These are phyloP conservation scores for Anableps anableps DNA, from an alignment of 2,797 vertebrate genomes.

Conservation along the genomic window DNA sequence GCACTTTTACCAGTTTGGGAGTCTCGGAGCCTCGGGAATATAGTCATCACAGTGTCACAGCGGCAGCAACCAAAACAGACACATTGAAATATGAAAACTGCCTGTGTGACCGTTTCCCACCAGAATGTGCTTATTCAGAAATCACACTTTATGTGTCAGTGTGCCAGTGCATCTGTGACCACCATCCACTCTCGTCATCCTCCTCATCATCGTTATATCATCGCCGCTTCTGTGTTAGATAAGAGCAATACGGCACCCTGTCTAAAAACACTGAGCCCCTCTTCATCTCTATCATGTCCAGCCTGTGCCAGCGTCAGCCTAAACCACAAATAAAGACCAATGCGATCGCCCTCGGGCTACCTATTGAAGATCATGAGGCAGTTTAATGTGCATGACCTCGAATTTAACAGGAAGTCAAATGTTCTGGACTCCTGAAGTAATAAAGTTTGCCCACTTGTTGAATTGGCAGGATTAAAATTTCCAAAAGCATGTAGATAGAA, in stretches of 20 bases:
- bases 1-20: slow-evolving; percentile 17
- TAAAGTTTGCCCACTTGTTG: neutral
- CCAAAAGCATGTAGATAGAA: neutral
- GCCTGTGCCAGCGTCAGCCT: slow-evolving; percentile 10
- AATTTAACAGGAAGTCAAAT: neutral
- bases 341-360: neutral
- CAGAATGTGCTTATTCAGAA: slow-evolving; percentile 75
- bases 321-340: slow-evolving; percentile 35
- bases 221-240: slow-evolving; percentile 59
- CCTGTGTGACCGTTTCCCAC: slow-evolving; percentile 42
- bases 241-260: slow-evolving; percentile 35
- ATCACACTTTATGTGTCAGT: slow-evolving; percentile 68
- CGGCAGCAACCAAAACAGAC: slow-evolving; percentile 41
- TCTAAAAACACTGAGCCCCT: slow-evolving; percentile 44
- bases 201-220: slow-evolving; percentile 68
- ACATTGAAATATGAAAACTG: slow-evolving; percentile 34
- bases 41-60: slow-evolving; percentile 28
- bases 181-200: slow-evolving; percentile 53
- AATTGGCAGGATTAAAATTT: neutral
- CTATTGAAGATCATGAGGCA: neutral
- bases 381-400: slow-evolving; percentile 24
- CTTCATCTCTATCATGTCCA: slow-evolving; percentile 12
- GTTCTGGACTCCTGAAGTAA: neutral
- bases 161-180: slow-evolving; percentile 65
- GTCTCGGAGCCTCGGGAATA: slow-evolving; percentile 11